These are phyloP conservation scores for Eidolon dupreanum DNA, from an alignment of 2,797 vertebrate genomes.

Conservation along the genomic window DNA sequence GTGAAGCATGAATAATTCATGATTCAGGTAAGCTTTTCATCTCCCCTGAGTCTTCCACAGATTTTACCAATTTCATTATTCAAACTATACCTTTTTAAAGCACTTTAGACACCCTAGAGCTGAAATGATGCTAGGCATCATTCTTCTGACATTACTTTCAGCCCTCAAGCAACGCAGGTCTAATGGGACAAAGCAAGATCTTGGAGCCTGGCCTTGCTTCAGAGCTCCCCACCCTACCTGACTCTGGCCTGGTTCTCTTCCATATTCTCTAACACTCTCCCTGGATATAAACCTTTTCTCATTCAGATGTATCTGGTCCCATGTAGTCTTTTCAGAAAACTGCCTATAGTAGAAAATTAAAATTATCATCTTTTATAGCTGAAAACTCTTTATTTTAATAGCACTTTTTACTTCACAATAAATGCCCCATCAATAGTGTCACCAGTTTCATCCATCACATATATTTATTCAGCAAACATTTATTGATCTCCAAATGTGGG, in stretches of 20 bases:
- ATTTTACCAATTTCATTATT: constrained; percentile 64
- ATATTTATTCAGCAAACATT: constrained; percentile 18
- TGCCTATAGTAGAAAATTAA: background rate
- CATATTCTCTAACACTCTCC: background rate
- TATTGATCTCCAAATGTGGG: background rate
- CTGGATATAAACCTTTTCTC: constrained; percentile 25
- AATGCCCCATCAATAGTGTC: background rate
- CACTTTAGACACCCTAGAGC: background rate
- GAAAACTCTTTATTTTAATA: background rate
- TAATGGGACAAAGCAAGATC: background rate
- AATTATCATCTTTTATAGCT: background rate
- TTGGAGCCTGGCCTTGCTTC: background rate
- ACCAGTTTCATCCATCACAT: background rate
- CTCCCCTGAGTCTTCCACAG: constrained; percentile 29
- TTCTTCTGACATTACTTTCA: background rate
- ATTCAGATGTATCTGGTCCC: background rate
- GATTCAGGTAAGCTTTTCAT: constrained; percentile 54
- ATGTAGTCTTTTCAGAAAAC: background rate
- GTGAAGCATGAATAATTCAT: constrained; percentile 67
- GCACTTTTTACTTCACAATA: background rate
- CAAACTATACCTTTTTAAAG: constrained; percentile 45
- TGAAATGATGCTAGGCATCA: background rate
- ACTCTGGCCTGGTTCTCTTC: background rate
- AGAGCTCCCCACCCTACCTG: background rate
- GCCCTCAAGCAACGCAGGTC: background rate